Evolutionary conservation across 2,113 vertebrate species (phyloP).

Genomic region (Mola mola): DNA sequence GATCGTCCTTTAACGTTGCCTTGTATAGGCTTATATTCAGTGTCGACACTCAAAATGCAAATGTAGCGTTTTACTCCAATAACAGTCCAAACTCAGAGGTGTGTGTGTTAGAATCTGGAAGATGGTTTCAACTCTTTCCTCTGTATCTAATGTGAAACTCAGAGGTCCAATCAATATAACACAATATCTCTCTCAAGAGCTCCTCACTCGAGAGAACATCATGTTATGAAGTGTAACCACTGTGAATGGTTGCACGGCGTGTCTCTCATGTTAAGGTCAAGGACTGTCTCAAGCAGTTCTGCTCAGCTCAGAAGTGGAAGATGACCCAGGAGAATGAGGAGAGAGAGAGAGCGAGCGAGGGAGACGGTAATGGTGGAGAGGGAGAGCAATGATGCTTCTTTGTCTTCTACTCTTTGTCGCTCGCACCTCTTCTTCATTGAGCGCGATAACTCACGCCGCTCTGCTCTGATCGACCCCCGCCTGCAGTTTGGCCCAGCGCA

Average conservation of each 20-base stretch:
- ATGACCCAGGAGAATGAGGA: slow-evolving; percentile 19
- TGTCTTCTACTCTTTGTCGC: slow-evolving; percentile 68
- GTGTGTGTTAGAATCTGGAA: neutral
- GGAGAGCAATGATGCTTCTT: slow-evolving; percentile 50
- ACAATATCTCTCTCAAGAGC: slow-evolving; percentile 57
- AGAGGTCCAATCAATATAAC: slow-evolving; percentile 47
- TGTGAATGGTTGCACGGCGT: slow-evolving; percentile 56
- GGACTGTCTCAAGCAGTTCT: slow-evolving; percentile 65
- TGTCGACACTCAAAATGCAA: too few relatives aligned
- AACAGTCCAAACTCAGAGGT: too few relatives aligned
- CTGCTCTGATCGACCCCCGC: slow-evolving; percentile 42
- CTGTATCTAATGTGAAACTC: slow-evolving; percentile 13
- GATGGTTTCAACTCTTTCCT: slow-evolving; percentile 3
- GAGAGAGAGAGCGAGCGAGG: neutral
- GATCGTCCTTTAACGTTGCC: too few relatives aligned
- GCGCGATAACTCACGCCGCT: slow-evolving; percentile 57
- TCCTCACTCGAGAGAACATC: slow-evolving; percentile 58
- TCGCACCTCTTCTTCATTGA: slow-evolving; percentile 60
- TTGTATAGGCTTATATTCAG: too few relatives aligned
- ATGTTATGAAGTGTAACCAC: slow-evolving; percentile 66
- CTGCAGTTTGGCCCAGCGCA: slow-evolving; percentile 12
- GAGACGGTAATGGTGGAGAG: neutral
- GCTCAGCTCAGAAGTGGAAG: slow-evolving; percentile 32
- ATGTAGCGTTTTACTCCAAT: too few relatives aligned
- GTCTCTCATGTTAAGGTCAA: slow-evolving; percentile 74